Percentiles rank a stretch among this genome's conserved stretches.
Evolutionary conservation across 2,888 invertebrate species (phyloP).

Genomic region (Desoria tigrina): DNA sequence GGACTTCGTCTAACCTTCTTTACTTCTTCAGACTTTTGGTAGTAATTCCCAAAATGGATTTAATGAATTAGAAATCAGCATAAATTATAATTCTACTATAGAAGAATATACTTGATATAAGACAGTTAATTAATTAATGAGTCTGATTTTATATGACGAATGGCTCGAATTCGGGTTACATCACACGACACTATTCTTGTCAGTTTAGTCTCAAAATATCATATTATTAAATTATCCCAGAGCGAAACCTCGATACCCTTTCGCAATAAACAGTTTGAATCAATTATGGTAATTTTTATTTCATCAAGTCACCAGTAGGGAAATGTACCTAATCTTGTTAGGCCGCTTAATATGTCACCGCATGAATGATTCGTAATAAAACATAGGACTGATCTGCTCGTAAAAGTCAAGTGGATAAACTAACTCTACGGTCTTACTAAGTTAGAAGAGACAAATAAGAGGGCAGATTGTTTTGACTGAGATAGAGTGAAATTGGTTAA

Average conservation of each 20-base stretch:
- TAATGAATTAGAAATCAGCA: slow-evolving; percentile 6
- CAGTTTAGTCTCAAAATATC: no score
- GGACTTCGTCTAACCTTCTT: no score
- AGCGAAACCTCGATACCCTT: no score
- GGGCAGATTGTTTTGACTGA: slow-evolving; percentile 45
- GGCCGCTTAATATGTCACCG: slow-evolving; percentile 3
- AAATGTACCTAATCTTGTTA: slow-evolving; percentile 14
- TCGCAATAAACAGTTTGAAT: slow-evolving; percentile 27
- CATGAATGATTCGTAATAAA: slow-evolving; percentile 2
- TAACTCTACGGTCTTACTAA: slow-evolving; percentile 1
- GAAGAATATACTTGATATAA: not conserved
- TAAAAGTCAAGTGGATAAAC: slow-evolving; percentile 8
- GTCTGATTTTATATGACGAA: no score
- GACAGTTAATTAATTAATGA: no score
- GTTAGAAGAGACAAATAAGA: slow-evolving; percentile 18
- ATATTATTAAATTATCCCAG: no score
- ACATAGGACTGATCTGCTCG: not conserved
- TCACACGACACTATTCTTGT: no score
- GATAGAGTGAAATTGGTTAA: slow-evolving; percentile 31
- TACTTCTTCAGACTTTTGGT: no score
- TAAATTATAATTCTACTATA: no score
- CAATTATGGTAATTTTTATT: slow-evolving; percentile 35
- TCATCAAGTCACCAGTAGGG: slow-evolving; percentile 27
- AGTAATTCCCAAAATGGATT: no score
- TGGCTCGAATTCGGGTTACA: no score